These are phyloP conservation scores for Rhabdomys pumilio DNA, from an alignment of 2,797 vertebrate genomes.

Conservation along the genomic window DNA sequence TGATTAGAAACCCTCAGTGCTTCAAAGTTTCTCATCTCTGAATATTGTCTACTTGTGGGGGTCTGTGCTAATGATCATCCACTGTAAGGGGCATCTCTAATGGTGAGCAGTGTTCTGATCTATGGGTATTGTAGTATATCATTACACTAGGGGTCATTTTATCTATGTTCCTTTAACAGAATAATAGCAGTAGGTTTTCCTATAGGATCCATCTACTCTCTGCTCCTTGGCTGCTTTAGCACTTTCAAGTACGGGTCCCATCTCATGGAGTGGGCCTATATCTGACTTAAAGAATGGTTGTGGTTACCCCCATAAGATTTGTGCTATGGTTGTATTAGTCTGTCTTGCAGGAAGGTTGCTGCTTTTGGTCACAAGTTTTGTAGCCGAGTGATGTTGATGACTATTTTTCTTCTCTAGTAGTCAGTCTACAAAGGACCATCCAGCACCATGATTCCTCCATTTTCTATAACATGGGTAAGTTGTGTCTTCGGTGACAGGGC, in stretches of 20 bases:
- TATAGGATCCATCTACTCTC: not conserved
- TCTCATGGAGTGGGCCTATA: not conserved
- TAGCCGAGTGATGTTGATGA: not conserved
- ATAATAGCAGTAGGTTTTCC: not conserved
- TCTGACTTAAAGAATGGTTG: not conserved
- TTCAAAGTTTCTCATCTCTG: not conserved
- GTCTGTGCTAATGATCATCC: too few species aligned
- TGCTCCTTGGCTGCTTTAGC: not conserved
- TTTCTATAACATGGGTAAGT: not conserved
- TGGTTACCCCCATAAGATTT: not conserved
- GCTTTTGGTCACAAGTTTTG: not conserved
- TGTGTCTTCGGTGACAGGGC: not conserved
- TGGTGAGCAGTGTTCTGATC: not conserved
- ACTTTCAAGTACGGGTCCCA: not conserved
- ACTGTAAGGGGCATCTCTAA: not conserved
- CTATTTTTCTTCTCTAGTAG: not conserved
- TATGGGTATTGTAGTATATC: not conserved
- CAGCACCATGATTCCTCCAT: too few species aligned
- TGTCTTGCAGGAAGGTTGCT: not conserved
- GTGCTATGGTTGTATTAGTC: not conserved
- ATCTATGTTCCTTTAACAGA: not conserved
- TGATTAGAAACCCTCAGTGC: not conserved
- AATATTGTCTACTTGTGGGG: not conserved
- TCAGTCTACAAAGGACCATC: not conserved
- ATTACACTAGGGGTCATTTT: not conserved